Base-by-base conservation (phyloP, 2,888 invertebrate genomes). In the Helicoverpa assulta region DNA sequence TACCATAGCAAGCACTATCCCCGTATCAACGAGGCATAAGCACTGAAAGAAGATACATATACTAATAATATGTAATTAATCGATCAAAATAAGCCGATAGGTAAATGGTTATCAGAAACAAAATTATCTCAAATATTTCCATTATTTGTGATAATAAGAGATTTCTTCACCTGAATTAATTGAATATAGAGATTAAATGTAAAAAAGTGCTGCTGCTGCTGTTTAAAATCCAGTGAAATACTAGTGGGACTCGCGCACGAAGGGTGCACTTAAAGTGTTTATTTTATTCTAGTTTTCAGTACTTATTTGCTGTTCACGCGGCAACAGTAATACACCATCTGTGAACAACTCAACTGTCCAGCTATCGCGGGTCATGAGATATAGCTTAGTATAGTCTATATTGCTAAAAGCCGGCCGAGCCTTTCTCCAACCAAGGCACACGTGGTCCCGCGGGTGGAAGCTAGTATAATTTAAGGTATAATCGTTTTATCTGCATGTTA, bases 81-180 rank as follows among this genome's bases (percentile, higher is more conserved):
- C 74, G 16, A 76, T 72, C 73, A 68, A 37, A 54, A 40, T 82
- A 82, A 84, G 64, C 84, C 74, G 85, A 83, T 85, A n/a, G n/a
- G n/a, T n/a, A 83, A 78, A 19, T 1, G 40, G 56, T 72, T 75
- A 81, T 81, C 82, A 21, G 6, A 52, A 69, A 59, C 7, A 19
- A 21, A 57, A 70, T 75, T 81, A 82, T 82, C 84, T 56, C 5
- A 67, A 80, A 73, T 82, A 78, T 73, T 73, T 68, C 26, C 47
- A 47, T 40, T 57, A 56, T 63, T 61, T 14, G 1, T 64, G 85
- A 79, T 84, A 69, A 51, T 40, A n/a, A 19, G 26, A n/a, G 18
- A 53, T 58, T 71, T 71, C 19, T 29, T 21, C 29, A 70, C 1
- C n/a, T 26, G 8, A 10, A 10, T 2, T 14, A 33, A 21, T 5